Percentiles rank a stretch among this genome's conserved stretches.
phyloP scores from a whole-genome alignment of 2,797 vertebrate genomes.

The Acanthurus tractus region DNA sequence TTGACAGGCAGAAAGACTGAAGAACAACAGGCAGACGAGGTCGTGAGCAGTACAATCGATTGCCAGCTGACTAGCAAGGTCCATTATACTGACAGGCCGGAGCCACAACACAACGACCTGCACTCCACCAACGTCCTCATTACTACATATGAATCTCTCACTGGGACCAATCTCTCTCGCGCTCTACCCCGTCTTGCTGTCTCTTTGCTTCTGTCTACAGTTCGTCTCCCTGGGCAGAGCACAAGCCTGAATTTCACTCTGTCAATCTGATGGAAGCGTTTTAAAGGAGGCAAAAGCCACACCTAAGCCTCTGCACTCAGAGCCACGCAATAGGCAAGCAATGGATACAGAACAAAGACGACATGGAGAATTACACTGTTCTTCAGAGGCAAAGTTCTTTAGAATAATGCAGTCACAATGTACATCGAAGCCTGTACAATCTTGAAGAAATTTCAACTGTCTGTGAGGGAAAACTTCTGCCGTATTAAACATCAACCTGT shows the following conservation, averaged over 20 bases:
- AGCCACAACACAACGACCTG: constrained; percentile 73
- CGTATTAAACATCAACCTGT: constrained; percentile 46
- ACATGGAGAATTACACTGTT: constrained; percentile 22
- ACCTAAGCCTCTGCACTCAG: constrained; percentile 45
- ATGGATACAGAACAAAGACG: constrained; percentile 51
- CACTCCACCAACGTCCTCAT: constrained; percentile 74
- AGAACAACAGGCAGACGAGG: constrained; percentile 77
- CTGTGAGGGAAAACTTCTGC: constrained; percentile 26
- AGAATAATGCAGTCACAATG: constrained; percentile 34
- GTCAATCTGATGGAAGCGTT: constrained; percentile 58
- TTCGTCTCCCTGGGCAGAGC: constrained; percentile 42
- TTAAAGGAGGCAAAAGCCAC: constrained; percentile 54
- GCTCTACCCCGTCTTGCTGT: constrained; percentile 14
- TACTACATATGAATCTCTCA: constrained; percentile 78
- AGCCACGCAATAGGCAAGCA: constrained; percentile 25
- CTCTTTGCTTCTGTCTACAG: constrained; percentile 26
- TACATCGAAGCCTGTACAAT: constrained; percentile 39
- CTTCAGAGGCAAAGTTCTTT: constrained; percentile 20
- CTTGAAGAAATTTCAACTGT: constrained; percentile 33
- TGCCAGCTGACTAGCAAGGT: constrained; percentile 76
- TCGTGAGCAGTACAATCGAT: constrained; percentile 75
- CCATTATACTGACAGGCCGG: constrained; percentile 79
- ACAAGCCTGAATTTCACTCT: constrained; percentile 53
- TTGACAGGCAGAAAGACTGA: constrained; percentile 79
- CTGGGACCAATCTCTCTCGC: constrained; percentile 67